Conservation (phyloP, 2,113 vertebrate genomes). For the Herpailurus yagouaroundi region DNA sequence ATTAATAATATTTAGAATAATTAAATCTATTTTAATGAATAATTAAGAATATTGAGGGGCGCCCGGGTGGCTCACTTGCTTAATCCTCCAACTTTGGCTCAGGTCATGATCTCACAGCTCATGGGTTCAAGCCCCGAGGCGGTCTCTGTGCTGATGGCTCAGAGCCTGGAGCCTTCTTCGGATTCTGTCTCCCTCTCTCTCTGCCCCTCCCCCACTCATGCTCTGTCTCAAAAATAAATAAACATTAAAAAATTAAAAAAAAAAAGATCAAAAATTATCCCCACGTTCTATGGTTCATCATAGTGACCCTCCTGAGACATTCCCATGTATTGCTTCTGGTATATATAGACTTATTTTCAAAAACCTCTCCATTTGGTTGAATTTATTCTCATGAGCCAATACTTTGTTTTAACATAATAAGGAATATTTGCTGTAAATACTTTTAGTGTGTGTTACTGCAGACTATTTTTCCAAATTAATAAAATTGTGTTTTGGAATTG, state of each 20-base stretch:
- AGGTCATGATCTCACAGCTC: no score
- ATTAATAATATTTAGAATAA: background rate
- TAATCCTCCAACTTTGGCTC: no score
- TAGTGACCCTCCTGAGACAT: background rate
- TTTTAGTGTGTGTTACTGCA: slow-evolving; percentile 7
- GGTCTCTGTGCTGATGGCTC: no score
- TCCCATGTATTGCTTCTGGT: background rate
- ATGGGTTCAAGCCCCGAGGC: no score
- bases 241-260: no score
- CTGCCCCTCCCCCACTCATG: no score
- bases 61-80: no score
- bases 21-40: background rate
- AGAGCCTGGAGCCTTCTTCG: no score
- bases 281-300: background rate
- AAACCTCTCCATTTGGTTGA: background rate
- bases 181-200: no score
- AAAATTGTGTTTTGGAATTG: slow-evolving; percentile 16
- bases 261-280: background rate
- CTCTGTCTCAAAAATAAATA: no score
- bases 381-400: slow-evolving; percentile 44
- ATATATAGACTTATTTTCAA: slow-evolving; percentile 12
- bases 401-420: slow-evolving; percentile 35
- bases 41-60: background rate
- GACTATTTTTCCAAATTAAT: slow-evolving; percentile 62
- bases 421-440: background rate